Evolutionary conservation across 2,113 vertebrate genomes (phyloP), one percentile per base, ranked within the genome.

Genomic region (Toxotes chatareus): DNA sequence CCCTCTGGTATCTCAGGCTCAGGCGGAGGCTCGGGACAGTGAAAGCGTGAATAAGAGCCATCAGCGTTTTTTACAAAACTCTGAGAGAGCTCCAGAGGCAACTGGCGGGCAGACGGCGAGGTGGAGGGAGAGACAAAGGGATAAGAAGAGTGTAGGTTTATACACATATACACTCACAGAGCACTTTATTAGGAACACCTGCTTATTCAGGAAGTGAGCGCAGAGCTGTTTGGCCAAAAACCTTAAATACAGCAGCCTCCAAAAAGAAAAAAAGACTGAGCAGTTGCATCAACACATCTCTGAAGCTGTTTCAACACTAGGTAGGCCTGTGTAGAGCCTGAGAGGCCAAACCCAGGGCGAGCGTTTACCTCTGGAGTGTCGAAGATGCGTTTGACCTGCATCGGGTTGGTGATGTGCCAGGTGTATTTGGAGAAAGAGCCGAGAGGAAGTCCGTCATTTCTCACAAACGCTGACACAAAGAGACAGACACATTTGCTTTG

Each of bases 311-410:
- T 27, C 27, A 27, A 38, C 36, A 38, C 36, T 27, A 38, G 36
- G 36, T 38, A 38, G 36, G 36, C 7, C 36, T 38, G 4, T 38
- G 7, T 38, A 7, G 4, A 38, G 36, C 36, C 36, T 38, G 36
- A 27, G 27, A 27, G 27, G 36, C 36, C 1, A 38, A 38, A 38
- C 36, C 36, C 36, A 5, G 36, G 36, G 36, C 36, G 2, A 36
- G 53, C 0, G 1, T 93, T 94, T 92, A 98, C 97, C 97, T 98
- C 94, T 0, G 96, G 95, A 0, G 96, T 98, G 76, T 97, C 96
- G n/a, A 99, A 97, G 92, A 97, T 97, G 87, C 95, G 96, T 86
- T 98, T 97, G 84, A 98, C 96, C 73, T 98, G 97, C 91, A 95
- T 91, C 72, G 96, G 87, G 63, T 93, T 97, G 78, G 96, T 97